A percentile compares a stretch with the other conserved stretches of the same genome.
These are phyloP conservation scores for Sphyrna mokarran DNA, from an alignment of 2,113 vertebrate genomes.

Conservation along the genomic window DNA sequence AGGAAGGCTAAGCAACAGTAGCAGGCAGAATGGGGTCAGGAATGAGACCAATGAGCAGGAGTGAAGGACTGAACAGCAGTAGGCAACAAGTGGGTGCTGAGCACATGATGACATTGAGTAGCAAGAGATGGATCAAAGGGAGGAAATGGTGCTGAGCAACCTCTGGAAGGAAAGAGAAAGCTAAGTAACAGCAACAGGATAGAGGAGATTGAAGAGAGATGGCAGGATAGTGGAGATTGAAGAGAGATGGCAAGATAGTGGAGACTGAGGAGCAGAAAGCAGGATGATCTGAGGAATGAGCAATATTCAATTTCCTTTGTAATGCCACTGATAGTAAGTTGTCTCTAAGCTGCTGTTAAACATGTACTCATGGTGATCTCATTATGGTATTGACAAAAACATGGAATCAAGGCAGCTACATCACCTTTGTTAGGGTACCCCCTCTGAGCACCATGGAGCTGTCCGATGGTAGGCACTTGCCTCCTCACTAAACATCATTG, in stretches of 20 bases:
- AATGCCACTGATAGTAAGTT: background rate
- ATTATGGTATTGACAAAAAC: too few relatives aligned
- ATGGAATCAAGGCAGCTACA: too few relatives aligned
- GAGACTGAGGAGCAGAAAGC: background rate
- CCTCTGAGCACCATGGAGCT: too few relatives aligned
- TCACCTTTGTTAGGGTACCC: too few relatives aligned
- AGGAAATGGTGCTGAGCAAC: background rate
- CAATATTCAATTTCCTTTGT: background rate
- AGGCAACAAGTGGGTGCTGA: background rate
- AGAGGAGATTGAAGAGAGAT: too few relatives aligned
- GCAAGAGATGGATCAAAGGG: background rate
- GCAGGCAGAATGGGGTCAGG: background rate
- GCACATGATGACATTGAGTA: background rate
- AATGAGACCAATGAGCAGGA: background rate
- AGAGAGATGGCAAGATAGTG: background rate
- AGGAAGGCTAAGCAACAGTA: background rate
- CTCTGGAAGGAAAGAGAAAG: background rate
- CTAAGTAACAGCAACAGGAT: background rate
- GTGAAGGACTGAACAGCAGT: background rate
- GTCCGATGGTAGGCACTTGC: too few relatives aligned
- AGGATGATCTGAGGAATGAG: background rate
- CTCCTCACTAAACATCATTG: too few relatives aligned
- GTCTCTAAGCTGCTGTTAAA: background rate
- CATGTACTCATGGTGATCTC: too few relatives aligned
- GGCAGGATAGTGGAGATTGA: background rate